A percentile compares a stretch with the other conserved stretches of the same genome.
These are phyloP conservation scores for Streptopelia turtur DNA, from an alignment of 2,797 vertebrate genomes.

Conservation along the genomic window DNA sequence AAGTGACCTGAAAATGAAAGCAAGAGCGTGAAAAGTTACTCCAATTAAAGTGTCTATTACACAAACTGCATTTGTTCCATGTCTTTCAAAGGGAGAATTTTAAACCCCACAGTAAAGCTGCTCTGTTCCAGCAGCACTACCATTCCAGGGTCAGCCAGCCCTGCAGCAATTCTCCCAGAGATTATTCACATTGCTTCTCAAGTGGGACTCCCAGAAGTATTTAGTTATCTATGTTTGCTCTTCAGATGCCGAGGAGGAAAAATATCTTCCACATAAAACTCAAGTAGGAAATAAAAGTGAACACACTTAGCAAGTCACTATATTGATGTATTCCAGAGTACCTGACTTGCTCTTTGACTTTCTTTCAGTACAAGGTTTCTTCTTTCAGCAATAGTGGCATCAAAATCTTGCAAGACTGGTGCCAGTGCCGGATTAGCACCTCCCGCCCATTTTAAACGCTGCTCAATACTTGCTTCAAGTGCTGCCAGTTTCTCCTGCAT, in stretches of 20 bases:
- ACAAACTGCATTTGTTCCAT: neutral
- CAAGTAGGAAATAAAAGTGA: neutral
- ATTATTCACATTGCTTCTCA: neutral
- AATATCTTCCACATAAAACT: neutral
- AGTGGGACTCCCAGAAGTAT: neutral
- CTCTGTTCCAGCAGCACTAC: neutral
- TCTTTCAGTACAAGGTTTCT: conserved; percentile 92
- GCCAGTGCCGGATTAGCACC: conserved; percentile 95
- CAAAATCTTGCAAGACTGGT: conserved; percentile 97
- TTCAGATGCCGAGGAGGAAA: neutral
- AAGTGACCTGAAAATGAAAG: conserved; percentile 83
- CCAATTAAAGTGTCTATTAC: neutral
- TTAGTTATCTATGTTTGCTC: neutral
- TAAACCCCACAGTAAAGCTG: neutral
- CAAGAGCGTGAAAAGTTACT: neutral
- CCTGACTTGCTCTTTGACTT: conserved; percentile 94
- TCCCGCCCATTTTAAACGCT: conserved; percentile 97
- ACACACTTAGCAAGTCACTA: neutral
- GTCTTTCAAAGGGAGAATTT: neutral
- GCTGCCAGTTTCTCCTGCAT: conserved; percentile 91
- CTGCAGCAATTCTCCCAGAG: neutral
- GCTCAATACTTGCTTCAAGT: conserved; percentile 96
- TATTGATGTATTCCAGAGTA: neutral
- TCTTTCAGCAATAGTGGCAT: conserved; percentile 93
- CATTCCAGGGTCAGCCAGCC: neutral